phyloP scores from a whole-genome alignment of 2,888 invertebrate species.

The Nudaria mundana region DNA sequence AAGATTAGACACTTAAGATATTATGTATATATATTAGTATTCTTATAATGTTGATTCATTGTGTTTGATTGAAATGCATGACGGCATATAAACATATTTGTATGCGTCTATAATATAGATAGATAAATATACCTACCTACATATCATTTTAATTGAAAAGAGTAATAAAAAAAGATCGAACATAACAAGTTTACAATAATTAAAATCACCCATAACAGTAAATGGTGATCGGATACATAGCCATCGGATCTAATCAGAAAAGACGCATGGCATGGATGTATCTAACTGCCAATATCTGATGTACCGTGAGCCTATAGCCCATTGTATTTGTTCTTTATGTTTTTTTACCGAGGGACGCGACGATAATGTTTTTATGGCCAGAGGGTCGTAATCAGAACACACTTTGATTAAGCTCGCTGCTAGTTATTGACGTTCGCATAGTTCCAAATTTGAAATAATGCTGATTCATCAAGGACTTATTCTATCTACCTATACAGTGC shows the following conservation, averaged over 20 bases:
- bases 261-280: slow-evolving; percentile 66
- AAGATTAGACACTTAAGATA: slow-evolving; percentile 9
- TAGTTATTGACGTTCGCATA: slow-evolving; percentile 40
- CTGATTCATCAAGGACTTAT: too few species aligned
- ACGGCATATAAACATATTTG: neutral
- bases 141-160: slow-evolving; percentile 22
- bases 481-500: too few species aligned
- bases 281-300: slow-evolving; percentile 79
- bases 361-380: slow-evolving; percentile 81
- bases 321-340: slow-evolving; percentile 79
- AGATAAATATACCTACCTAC: too few species aligned
- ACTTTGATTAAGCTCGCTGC: slow-evolving; percentile 73
- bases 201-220: slow-evolving; percentile 56
- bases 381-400: slow-evolving; percentile 76
- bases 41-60: neutral
- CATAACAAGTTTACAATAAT: slow-evolving; percentile 56
- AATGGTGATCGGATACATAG: slow-evolving; percentile 18
- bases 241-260: slow-evolving; percentile 62
- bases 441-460: neutral
- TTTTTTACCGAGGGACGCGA: slow-evolving; percentile 74
- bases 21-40: neutral
- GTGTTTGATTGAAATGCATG: neutral
- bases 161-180: slow-evolving; percentile 18
- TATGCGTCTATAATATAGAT: neutral
- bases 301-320: slow-evolving; percentile 62